phyloP scores from a whole-genome alignment of 2,113 vertebrate genomes.

The Delphinapterus leucas region DNA sequence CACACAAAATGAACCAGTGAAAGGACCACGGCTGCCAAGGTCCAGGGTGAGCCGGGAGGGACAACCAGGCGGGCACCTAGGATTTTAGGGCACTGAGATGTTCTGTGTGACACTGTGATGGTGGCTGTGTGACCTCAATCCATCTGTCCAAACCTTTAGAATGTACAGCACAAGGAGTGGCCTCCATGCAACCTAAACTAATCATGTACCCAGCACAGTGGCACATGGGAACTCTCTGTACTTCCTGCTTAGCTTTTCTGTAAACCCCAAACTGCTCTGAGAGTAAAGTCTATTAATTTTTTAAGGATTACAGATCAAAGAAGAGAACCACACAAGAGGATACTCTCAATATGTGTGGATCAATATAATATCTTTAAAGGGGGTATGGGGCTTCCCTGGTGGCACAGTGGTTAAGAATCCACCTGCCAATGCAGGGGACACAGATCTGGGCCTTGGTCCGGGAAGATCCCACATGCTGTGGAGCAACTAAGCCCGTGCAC shows the following conservation, averaged over 20 bases:
- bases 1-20: accelerated
- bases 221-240: accelerated
- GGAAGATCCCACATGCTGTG: no score
- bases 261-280: not conserved
- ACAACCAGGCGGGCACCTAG: accelerated
- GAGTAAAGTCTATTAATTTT: not conserved
- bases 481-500: no score
- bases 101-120: accelerated
- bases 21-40: no score
- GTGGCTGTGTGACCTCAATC: accelerated
- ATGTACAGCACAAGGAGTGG: accelerated
- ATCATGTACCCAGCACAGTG: accelerated
- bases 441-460: no score
- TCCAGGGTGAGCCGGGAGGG: not conserved
- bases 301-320: not conserved
- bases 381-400: no score
- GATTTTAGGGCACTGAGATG: accelerated
- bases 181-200: not conserved
- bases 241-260: not conserved
- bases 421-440: no score
- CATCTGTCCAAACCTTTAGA: accelerated
- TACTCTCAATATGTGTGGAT: accelerated
- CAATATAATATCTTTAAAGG: accelerated
- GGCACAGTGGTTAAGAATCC: no score
- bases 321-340: no score